phyloP scores from a whole-genome alignment of 1,140 invertebrate genomes.

The Grapholita molesta region DNA sequence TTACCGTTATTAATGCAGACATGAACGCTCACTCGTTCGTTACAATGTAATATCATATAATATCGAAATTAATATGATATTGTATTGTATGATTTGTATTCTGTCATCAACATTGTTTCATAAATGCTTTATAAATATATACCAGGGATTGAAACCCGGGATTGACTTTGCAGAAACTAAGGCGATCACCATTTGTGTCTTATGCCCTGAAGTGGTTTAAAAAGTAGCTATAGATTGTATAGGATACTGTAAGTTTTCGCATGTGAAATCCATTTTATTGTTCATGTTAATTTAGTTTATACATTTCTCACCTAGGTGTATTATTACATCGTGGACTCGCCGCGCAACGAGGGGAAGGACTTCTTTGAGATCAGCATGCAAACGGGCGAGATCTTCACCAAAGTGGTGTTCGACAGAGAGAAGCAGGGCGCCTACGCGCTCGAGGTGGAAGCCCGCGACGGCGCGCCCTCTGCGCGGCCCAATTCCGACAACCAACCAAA shows the following conservation, averaged over 20 bases:
- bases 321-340: conserved; percentile 91
- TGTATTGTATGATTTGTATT: too few species aligned
- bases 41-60: neutral
- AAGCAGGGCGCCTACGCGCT: conserved; percentile 96
- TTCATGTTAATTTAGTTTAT: neutral
- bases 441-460: conserved; percentile 95
- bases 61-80: too few species aligned
- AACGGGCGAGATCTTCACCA: conserved; percentile 96
- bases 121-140: too few species aligned
- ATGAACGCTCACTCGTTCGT: neutral
- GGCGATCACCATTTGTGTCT: too few species aligned
- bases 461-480: conserved; percentile 93
- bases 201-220: too few species aligned
- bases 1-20: neutral
- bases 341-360: conserved; percentile 93
- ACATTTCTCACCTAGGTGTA: conserved; percentile 56
- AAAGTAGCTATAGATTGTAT: too few species aligned
- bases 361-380: conserved; percentile 97
- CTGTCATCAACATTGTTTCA: too few species aligned
- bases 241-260: too few species aligned
- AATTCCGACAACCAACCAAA: conserved; percentile 94
- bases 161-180: too few species aligned
- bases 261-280: neutral
- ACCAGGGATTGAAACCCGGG: too few species aligned
- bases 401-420: conserved; percentile 95